These are phyloP conservation scores for Saguinus imperator DNA, from an alignment of 2,113 vertebrate species.

Conservation along the genomic window DNA sequence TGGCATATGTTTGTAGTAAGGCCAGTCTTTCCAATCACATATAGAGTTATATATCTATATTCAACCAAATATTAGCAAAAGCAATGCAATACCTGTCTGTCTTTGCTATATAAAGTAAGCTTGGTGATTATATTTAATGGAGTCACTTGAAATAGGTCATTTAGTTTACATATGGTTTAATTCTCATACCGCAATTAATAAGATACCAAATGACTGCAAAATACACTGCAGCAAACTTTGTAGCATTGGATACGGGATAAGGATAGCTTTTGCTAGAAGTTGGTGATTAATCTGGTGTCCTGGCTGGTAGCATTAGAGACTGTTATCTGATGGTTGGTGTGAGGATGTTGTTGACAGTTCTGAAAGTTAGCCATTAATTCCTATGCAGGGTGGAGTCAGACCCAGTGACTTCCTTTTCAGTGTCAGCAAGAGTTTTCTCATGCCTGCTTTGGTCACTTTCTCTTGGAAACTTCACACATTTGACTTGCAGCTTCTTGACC, in stretches of 20 bases:
- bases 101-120: not conserved
- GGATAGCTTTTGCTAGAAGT: not conserved
- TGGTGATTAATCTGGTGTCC: not conserved
- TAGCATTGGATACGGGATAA: not conserved
- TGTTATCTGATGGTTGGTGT: not conserved
- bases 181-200: constrained; percentile 10
- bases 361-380: constrained; percentile 8
- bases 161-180: not conserved
- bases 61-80: not conserved
- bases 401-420: constrained; percentile 10
- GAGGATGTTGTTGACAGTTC: constrained; percentile 1
- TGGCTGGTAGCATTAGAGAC: not conserved
- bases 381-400: not conserved
- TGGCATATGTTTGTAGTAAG: not conserved
- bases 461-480: constrained; percentile 79
- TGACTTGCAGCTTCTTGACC: constrained; percentile 82
- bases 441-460: constrained; percentile 79
- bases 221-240: not conserved
- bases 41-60: not conserved
- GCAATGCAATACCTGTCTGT: not conserved
- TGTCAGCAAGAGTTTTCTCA: constrained; percentile 47
- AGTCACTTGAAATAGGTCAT: not conserved
- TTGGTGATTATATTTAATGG: not conserved
- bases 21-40: not conserved
- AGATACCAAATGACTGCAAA: not conserved